Evolutionary conservation across 2,113 vertebrate genomes (phyloP), one percentile per base, ranked within the genome.

Genomic region (Neotoma lepida): DNA sequence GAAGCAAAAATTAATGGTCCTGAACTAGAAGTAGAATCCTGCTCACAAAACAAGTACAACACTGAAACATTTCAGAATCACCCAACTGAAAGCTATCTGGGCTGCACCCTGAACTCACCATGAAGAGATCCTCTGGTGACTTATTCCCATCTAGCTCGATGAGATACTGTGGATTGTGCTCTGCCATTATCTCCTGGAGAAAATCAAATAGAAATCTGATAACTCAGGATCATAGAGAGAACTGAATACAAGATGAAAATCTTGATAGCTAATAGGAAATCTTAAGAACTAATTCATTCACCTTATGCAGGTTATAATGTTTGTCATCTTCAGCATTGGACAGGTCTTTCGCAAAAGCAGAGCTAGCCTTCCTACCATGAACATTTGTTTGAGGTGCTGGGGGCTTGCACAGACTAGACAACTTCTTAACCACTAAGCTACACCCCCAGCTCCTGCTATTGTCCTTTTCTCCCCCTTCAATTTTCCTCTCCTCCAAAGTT

Each of bases 71-170:
- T 64, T 88, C 63, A 63, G 68, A 15, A 56, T 58, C 81, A 77
- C 94, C 92, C 86, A 56, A 78, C 9, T 44, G 9, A 26, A 76
- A 51, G 28, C 80, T 73, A 89, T 85, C 5, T 51, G 35, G 89
- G 68, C 18, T 46, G 2, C 39, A 39, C 28, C 61, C 4, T 30
- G 90, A 44, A 96, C 98, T 98, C 97, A 99, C 99, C 68, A 61
- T 56, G 93, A 99, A 98, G 61, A 99, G 98, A 44, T 98, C 98
- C 30, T 99, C 98, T 82, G 98, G 96, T 77, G 97, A 86, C 70
- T 98, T 98, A 96, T 98, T 99, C 98, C 99, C 99, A 97, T 99
- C 98, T 68, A 99, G 96, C 94, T 99, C 99, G 97, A 99, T 98
- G 78, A 99, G 96, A 94, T 98, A 98, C 1, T 98, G 98, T 20